Evolutionary conservation across 2,797 vertebrate species (phyloP).

Genomic region (Lagocephalus sceleratus): DNA sequence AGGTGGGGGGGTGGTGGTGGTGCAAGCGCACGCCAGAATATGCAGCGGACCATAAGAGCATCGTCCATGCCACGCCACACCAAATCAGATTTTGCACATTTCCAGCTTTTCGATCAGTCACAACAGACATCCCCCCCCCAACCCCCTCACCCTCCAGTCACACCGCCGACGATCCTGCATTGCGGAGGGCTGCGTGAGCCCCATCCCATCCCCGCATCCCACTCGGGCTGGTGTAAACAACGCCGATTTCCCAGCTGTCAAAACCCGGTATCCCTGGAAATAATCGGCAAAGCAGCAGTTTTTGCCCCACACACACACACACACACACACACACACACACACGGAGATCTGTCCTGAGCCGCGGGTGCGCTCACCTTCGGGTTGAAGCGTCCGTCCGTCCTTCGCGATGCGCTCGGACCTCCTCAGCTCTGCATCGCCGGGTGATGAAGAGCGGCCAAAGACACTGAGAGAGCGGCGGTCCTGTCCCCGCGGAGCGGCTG

Average conservation of each 20-base stretch:
- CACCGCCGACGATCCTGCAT: slow-evolving; percentile 60
- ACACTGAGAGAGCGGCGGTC: slow-evolving; percentile 55
- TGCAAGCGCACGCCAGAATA: slow-evolving; percentile 32
- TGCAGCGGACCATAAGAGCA: slow-evolving; percentile 43
- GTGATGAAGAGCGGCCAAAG: slow-evolving; percentile 54
- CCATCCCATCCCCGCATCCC: slow-evolving; percentile 38
- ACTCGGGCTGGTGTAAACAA: slow-evolving; percentile 58
- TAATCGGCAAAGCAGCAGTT: not conserved
- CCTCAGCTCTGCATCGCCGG: slow-evolving; percentile 69
- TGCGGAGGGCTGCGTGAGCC: slow-evolving; percentile 56
- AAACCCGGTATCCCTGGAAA: slow-evolving; percentile 28
- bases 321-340: too few species aligned
- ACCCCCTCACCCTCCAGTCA: too few species aligned
- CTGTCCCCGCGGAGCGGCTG: slow-evolving; percentile 56
- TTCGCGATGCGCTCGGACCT: slow-evolving; percentile 64
- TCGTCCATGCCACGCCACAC: slow-evolving; percentile 22
- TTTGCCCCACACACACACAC: too few species aligned
- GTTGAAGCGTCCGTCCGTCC: slow-evolving; percentile 54
- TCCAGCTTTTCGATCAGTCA: not conserved
- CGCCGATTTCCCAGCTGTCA: slow-evolving; percentile 54
- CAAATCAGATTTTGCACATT: slow-evolving; percentile 15
- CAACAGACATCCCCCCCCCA: too few species aligned
- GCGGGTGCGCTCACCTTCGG: slow-evolving; percentile 65
- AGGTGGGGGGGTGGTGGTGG: too few species aligned
- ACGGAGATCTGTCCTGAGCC: accelerated